phyloP scores from a whole-genome alignment of 2,797 vertebrate genomes.

The Gypaetus barbatus region DNA sequence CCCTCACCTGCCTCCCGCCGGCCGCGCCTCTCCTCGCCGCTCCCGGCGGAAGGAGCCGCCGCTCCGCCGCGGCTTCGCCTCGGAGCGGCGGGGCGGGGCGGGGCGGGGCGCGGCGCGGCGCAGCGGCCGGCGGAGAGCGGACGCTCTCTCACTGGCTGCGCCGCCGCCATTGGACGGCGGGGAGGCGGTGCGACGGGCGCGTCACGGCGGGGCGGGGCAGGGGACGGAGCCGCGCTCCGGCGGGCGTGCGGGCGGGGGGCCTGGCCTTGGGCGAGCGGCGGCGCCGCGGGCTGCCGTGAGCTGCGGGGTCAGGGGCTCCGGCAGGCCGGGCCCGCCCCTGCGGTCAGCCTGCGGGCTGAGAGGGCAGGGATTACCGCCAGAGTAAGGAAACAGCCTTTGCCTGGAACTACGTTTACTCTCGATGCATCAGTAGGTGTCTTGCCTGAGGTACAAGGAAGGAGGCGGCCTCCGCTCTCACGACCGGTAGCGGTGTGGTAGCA shows the following conservation, averaged over 20 bases:
- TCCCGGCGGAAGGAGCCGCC: neutral
- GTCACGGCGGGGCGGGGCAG: no score
- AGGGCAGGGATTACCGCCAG: rapidly evolving
- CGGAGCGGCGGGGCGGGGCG: no score
- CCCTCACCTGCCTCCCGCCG: neutral
- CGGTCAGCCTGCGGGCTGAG: rapidly evolving
- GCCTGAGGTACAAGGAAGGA: neutral
- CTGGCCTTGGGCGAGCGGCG: no score
- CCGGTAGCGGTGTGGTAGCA: neutral
- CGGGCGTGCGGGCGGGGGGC: no score
- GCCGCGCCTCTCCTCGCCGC: neutral
- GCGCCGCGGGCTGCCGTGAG: no score
- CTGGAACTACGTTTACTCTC: rapidly evolving
- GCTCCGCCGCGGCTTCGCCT: neutral
- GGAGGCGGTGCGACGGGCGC: no score
- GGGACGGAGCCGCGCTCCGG: no score
- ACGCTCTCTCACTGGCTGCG: neutral
- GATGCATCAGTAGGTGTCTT: neutral
- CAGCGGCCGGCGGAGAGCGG: neutral
- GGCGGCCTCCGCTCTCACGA: neutral
- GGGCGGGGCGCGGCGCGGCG: no score
- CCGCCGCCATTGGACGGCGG: neutral
- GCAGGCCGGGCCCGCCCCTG: neutral
- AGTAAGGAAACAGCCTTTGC: neutral
- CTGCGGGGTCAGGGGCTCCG: rapidly evolving